These are phyloP conservation scores for Rhinogobius similis DNA, from an alignment of 2,113 vertebrate genomes.

Conservation along the genomic window DNA sequence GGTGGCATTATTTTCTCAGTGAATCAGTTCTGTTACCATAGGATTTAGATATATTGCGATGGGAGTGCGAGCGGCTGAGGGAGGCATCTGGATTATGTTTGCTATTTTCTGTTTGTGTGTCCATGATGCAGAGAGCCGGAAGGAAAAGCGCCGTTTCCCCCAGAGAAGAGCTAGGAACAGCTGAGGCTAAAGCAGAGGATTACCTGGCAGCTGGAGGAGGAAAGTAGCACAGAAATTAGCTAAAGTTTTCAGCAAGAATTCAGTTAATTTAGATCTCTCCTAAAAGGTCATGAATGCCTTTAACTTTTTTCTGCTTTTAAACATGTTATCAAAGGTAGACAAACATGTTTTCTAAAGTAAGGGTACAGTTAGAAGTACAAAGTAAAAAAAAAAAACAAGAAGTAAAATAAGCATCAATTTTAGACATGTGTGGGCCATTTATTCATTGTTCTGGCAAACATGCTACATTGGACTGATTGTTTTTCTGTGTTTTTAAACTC, in stretches of 20 bases:
- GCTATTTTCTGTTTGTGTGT: conserved; percentile 9
- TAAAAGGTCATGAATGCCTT: too few relatives aligned
- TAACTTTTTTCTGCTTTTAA: too few relatives aligned
- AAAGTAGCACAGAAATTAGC: conserved; percentile 15
- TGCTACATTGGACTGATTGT: too few relatives aligned
- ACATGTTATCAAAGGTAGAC: too few relatives aligned
- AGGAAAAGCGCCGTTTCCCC: conserved; percentile 28
- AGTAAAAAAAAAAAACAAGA: too few relatives aligned
- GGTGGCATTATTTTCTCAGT: conserved; percentile 3
- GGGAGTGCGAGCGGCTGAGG: conserved; percentile 22
- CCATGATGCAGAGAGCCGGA: conserved; percentile 9
- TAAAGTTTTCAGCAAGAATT: conserved; percentile 35
- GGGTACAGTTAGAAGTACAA: too few relatives aligned
- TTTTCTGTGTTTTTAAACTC: too few relatives aligned
- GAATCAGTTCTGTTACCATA: background rate
- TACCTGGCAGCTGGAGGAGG: conserved; percentile 41
- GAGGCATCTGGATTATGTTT: conserved; percentile 36
- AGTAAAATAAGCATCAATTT: too few relatives aligned
- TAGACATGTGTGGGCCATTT: too few relatives aligned
- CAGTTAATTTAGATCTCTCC: conserved; percentile 17
- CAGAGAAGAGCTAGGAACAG: conserved; percentile 45
- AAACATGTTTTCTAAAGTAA: too few relatives aligned
- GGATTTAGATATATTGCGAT: conserved; percentile 11
- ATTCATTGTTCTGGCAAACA: too few relatives aligned
- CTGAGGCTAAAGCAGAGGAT: conserved; percentile 51